Conservation (phyloP, 2,888 invertebrate genomes). For the Agrochola macilenta region DNA sequence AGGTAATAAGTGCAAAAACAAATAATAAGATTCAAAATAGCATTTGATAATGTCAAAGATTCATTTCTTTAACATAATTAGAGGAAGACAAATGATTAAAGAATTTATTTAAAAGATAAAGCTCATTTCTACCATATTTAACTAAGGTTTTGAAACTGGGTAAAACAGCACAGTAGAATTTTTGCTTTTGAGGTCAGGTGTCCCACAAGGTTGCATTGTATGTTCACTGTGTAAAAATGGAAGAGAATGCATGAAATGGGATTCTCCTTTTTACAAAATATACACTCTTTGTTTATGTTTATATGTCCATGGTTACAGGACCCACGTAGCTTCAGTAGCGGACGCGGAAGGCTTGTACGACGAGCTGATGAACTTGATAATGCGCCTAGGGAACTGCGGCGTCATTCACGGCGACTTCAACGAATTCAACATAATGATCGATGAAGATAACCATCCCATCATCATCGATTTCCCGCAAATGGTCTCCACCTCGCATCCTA, state of each 20-base stretch:
- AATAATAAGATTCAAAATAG: no score
- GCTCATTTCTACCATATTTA: not conserved
- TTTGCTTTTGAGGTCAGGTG: not conserved
- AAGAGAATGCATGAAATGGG: not conserved
- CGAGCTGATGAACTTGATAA: slow-evolving; percentile 97
- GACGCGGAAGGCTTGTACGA: slow-evolving; percentile 96
- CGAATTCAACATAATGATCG: slow-evolving; percentile 99
- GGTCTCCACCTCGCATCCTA: slow-evolving; percentile 98
- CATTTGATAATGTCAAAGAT: no score
- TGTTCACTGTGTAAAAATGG: not conserved
- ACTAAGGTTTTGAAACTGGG: not conserved
- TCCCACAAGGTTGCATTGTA: slow-evolving; percentile 38
- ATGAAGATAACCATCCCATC: slow-evolving; percentile 94
- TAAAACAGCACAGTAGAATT: not conserved
- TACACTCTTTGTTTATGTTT: not conserved
- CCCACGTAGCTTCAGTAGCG: slow-evolving; percentile 91
- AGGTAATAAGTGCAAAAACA: no score
- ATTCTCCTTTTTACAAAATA: not conserved
- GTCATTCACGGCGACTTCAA: slow-evolving; percentile 99
- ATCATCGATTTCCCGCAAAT: slow-evolving; percentile 99
- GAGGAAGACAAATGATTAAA: no score
- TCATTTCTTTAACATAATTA: no score
- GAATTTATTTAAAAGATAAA: not conserved
- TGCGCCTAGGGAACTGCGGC: slow-evolving; percentile 97
- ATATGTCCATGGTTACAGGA: slow-evolving; percentile 78